Evolutionary conservation across 1,140 invertebrate genomes (phyloP).

Genomic region (Varroa destructor): DNA sequence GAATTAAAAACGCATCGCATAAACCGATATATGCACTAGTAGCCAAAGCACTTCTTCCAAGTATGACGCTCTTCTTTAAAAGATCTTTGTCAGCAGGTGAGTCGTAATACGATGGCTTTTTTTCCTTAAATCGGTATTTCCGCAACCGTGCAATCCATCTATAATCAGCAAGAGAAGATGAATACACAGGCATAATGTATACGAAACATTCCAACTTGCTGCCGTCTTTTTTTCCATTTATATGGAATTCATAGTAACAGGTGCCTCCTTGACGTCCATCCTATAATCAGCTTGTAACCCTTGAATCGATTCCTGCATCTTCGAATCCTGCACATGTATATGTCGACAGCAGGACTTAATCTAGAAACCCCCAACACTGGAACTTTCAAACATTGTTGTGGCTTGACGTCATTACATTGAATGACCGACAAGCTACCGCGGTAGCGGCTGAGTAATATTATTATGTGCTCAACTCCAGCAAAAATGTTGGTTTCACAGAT

Average conservation of each 20-base stretch:
- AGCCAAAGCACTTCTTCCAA: not conserved
- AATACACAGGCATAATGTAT: not conserved
- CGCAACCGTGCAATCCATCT: not conserved
- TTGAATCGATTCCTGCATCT: not conserved
- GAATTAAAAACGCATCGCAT: not conserved
- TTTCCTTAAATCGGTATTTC: not conserved
- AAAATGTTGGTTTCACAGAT: too few relatives aligned
- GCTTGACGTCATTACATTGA: too few relatives aligned
- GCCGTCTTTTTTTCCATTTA: not conserved
- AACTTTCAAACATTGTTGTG: too few relatives aligned
- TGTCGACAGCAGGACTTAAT: too few relatives aligned
- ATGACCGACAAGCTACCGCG: too few relatives aligned
- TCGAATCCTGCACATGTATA: too few relatives aligned
- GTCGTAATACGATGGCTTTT: not conserved
- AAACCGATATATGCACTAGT: not conserved
- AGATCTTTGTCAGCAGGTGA: not conserved
- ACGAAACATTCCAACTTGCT: not conserved
- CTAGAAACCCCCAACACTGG: too few relatives aligned
- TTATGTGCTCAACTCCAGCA: too few relatives aligned
- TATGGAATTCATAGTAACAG: too few relatives aligned
- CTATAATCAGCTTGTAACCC: not conserved
- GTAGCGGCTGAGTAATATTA: too few relatives aligned
- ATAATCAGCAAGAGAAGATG: not conserved
- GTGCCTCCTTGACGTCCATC: not conserved
- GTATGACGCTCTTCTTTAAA: not conserved